Base-by-base conservation (phyloP, 2,888 invertebrate species). In the Parascotia fuliginaria region DNA sequence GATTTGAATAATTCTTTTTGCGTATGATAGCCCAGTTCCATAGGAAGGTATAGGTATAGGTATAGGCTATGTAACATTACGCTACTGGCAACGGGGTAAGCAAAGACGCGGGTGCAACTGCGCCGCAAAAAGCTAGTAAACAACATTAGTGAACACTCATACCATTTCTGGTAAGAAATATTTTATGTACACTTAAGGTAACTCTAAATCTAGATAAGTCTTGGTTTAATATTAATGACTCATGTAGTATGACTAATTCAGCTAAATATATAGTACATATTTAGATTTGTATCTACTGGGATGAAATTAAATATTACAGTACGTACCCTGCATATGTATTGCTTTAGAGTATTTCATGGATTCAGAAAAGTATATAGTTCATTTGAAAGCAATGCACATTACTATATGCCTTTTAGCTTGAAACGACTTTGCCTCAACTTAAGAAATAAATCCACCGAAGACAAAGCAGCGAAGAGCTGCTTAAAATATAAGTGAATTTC, bases 381-480 rank as follows among this genome's bases (percentile, higher is more conserved):
- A 31, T 46, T 36, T 13, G 31, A 43, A 44, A 39, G 40, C 15
- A 56, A 60, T 28, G 33, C 15, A 38, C 49, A 52, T 54, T 49
- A 60, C 42, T 53, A 48, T 48, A 60, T 19, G 28, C 45, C 48
- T 57, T 50, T 55, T 53, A 52, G 57, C 50, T 51, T 49, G 40
- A 53, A 63, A 54, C 41, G 48, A 54, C 49, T 50, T 62, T 47
- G 50, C 47, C 54, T 56, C 42, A 55, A 53, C 53, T 55, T 60
- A 59, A 50, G 36, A 31, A 51, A 57, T 55, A 60, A 66, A 63
- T 58, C 49, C 60, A 53, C 53, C 32, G 42, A 60, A 63, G 58
- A 63, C 52, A 58, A 60, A 66, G 51, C 58, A 60, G 48, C 47
- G 39, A 37, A 55, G 60, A 55, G 52, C 60, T 53, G 42, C 50